phyloP scores from a whole-genome alignment of 2,797 vertebrate species.

The Labroides dimidiatus region DNA sequence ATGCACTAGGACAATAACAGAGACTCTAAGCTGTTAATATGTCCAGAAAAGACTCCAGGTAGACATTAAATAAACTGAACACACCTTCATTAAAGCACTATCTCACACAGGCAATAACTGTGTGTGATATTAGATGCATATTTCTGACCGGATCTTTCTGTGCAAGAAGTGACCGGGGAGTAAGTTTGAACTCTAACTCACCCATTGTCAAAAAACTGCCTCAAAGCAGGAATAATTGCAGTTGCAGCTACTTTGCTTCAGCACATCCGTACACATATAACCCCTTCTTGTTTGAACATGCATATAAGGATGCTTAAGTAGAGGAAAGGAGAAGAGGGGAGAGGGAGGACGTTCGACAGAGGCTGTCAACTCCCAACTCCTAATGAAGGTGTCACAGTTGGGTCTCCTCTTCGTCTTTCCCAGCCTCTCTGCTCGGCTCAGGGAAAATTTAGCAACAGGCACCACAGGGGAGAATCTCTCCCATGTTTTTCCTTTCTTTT shows the following conservation, averaged over 20 bases:
- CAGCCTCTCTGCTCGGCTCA: slow-evolving; percentile 59
- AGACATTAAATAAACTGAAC: slow-evolving; percentile 15
- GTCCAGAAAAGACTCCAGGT: not conserved
- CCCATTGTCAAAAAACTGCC: not conserved
- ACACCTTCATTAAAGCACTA: not conserved
- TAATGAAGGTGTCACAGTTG: slow-evolving; percentile 70
- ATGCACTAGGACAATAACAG: slow-evolving; percentile 2
- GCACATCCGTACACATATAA: slow-evolving; percentile 1
- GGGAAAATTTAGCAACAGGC: slow-evolving; percentile 72
- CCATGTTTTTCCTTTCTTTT: slow-evolving; percentile 67
- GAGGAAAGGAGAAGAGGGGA: not conserved
- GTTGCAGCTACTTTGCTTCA: not conserved
- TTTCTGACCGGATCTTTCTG: slow-evolving; percentile 7
- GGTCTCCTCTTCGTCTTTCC: slow-evolving; percentile 64
- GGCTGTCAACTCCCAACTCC: slow-evolving; percentile 32
- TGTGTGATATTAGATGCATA: slow-evolving; percentile 6
- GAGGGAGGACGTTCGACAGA: not conserved
- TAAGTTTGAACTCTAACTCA: slow-evolving; percentile 6
- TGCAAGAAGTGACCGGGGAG: not conserved
- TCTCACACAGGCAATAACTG: not conserved
- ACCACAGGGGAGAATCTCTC: slow-evolving; percentile 57
- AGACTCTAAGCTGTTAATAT: not conserved
- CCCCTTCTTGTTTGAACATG: not conserved
- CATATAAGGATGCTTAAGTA: not conserved
- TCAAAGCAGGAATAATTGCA: slow-evolving; percentile 5